Evolutionary conservation across 2,797 vertebrate genomes (phyloP).

Genomic region (Propithecus perrieri): DNA sequence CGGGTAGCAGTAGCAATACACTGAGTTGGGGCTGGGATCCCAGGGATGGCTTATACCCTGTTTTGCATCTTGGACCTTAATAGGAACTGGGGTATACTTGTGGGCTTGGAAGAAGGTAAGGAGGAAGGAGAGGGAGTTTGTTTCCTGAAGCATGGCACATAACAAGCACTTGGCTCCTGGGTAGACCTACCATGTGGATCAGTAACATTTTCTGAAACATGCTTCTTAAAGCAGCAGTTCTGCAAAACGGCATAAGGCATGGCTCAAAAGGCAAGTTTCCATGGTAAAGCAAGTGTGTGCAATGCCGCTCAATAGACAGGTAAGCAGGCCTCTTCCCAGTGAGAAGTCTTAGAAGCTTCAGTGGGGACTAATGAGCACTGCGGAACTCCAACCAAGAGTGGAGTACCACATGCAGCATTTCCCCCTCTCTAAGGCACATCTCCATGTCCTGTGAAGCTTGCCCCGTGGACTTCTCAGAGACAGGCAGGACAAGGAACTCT

Average conservation of each 20-base stretch:
- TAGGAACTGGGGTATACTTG: background rate
- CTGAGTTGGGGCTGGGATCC: background rate
- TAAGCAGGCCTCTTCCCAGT: background rate
- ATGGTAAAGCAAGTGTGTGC: background rate
- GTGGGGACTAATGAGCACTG: background rate
- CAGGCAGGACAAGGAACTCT: background rate
- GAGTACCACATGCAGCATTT: fast-evolving
- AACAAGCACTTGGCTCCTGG: background rate
- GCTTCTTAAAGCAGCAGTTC: background rate
- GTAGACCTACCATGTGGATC: background rate
- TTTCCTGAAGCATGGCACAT: background rate
- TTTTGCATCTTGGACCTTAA: background rate
- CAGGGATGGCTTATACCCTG: background rate
- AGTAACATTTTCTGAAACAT: background rate
- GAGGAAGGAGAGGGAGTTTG: background rate
- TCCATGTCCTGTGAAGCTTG: background rate
- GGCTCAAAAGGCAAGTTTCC: background rate
- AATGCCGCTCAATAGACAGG: background rate
- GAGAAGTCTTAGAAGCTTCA: background rate
- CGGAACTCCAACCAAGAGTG: background rate
- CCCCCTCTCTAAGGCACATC: fast-evolving
- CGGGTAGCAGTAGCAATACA: background rate
- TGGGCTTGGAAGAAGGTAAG: background rate
- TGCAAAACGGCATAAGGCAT: background rate
- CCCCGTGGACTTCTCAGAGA: background rate